These are phyloP conservation scores for Astreopora myriophthalma DNA, from an alignment of 64 coral and sea anemone genomes.

Conservation along the genomic window DNA sequence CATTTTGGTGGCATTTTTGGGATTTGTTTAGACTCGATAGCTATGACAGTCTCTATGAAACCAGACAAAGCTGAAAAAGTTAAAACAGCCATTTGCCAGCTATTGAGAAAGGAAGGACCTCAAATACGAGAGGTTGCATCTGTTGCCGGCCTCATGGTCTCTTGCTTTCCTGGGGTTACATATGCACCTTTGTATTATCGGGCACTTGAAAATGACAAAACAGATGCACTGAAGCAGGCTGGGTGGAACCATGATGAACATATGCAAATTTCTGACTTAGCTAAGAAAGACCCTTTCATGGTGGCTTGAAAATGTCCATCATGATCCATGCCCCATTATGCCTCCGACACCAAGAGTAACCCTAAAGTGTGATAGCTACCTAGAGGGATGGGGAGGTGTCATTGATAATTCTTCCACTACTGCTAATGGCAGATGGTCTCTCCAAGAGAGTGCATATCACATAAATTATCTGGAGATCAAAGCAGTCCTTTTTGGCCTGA, in stretches of 20 bases:
- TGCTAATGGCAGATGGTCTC: background rate
- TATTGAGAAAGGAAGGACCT: background rate
- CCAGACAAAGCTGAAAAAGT: slow-evolving; percentile 18
- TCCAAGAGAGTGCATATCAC: background rate
- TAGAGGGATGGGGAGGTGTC: slow-evolving; percentile 59
- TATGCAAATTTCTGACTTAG: slow-evolving; percentile 46
- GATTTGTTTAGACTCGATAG: slow-evolving; percentile 29
- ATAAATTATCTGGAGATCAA: slow-evolving; percentile 67
- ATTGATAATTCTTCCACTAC: slow-evolving; percentile 7
- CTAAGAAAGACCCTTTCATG: slow-evolving; percentile 46
- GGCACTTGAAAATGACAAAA: slow-evolving; percentile 57
- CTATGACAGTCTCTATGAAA: slow-evolving; percentile 43
- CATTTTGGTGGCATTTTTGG: slow-evolving; percentile 25
- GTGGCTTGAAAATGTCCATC: slow-evolving; percentile 40
- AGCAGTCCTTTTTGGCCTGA: slow-evolving; percentile 55
- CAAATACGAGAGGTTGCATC: slow-evolving; percentile 51
- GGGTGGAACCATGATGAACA: slow-evolving; percentile 10
- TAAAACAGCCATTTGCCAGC: background rate
- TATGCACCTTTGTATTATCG: slow-evolving; percentile 44
- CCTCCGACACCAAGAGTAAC: background rate
- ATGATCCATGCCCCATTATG: background rate
- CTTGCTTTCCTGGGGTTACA: slow-evolving; percentile 64
- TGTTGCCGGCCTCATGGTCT: slow-evolving; percentile 47
- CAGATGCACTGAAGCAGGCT: slow-evolving; percentile 26
- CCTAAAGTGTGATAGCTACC: slow-evolving; percentile 44